Evolutionary conservation across 92 coral and sea anemone species (phyloP).

Genomic region (Parazoanthus swiftii): DNA sequence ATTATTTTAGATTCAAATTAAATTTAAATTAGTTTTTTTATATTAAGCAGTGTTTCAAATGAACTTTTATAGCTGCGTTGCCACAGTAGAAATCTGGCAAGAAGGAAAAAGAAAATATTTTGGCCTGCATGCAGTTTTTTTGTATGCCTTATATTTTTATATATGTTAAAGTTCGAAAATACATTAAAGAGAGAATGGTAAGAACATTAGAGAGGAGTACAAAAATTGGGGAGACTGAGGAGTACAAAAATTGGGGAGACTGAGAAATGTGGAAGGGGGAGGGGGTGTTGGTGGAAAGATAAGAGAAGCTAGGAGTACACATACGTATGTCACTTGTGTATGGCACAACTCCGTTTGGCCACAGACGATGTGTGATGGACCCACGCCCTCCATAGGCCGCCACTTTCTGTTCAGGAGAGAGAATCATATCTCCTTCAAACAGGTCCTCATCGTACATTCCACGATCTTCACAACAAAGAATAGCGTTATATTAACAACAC

Average conservation of each 20-base stretch:
- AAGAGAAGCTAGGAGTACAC: neutral
- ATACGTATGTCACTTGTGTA: constrained; percentile 9
- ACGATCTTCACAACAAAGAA: neutral
- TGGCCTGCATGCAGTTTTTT: no score
- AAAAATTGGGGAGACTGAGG: neutral
- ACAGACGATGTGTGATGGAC: constrained; percentile 3
- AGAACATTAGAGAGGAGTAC: no score
- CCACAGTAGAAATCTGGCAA: no score
- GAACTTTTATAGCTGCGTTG: no score
- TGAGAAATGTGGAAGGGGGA: neutral
- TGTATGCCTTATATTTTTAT: no score
- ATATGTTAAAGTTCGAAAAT: no score
- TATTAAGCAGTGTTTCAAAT: no score
- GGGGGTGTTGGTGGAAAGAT: no score
- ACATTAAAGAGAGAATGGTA: no score
- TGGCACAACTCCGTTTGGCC: constrained; percentile 19
- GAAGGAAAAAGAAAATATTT: no score
- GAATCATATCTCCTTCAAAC: constrained; percentile 27
- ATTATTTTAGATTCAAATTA: no score
- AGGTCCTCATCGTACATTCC: constrained; percentile 28
- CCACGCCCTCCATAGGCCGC: constrained; percentile 16
- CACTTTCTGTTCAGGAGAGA: constrained; percentile 11
- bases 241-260: neutral
- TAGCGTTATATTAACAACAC: neutral
- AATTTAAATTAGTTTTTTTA: no score